These are phyloP conservation scores for Centropus unirufus DNA, from an alignment of 2,113 vertebrate species.

Conservation along the genomic window DNA sequence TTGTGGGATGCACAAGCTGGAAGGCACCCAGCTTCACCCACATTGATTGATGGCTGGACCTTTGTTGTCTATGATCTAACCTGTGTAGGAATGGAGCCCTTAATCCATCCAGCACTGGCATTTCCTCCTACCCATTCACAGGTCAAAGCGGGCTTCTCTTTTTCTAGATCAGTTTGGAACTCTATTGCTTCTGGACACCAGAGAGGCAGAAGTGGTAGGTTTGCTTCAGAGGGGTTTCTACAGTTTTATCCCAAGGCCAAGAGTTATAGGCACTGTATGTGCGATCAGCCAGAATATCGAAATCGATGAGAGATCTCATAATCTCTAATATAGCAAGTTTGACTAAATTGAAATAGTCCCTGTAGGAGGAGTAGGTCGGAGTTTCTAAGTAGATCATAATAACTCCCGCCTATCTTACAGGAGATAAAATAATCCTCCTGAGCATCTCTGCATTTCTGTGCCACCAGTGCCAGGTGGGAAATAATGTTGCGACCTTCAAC, in stretches of 20 bases:
- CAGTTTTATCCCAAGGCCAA: background rate
- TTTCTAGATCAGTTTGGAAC: background rate
- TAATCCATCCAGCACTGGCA: background rate
- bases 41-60: accelerated
- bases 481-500: background rate
- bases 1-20: background rate
- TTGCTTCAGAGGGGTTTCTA: background rate
- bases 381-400: background rate
- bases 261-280: background rate
- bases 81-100: background rate
- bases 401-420: background rate
- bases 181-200: background rate
- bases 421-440: background rate
- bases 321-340: background rate
- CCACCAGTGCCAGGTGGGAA: background rate
- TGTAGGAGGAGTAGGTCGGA: background rate
- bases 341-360: background rate
- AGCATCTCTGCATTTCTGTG: background rate
- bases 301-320: background rate
- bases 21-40: background rate
- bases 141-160: background rate
- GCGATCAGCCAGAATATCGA: background rate
- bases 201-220: background rate
- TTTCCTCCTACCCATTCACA: background rate
- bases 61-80: background rate